Conservation (phyloP, 1,140 invertebrate genomes). For the Drosophila subpulchrella region DNA sequence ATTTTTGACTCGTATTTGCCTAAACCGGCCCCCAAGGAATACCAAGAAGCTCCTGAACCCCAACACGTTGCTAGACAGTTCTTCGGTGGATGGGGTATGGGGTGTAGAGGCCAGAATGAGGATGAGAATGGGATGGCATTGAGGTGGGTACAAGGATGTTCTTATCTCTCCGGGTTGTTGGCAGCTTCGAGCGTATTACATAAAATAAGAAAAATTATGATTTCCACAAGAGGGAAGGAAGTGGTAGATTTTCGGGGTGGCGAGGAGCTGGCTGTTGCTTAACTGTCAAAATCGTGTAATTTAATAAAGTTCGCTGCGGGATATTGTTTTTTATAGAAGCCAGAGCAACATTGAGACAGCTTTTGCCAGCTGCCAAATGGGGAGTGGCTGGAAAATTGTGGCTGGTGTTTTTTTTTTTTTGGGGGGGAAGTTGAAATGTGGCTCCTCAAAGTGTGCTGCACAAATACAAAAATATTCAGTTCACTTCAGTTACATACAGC, state of each 20-base stretch:
- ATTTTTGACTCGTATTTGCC: conserved; percentile 64
- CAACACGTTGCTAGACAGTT: conserved; percentile 69
- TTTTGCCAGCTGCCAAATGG: conserved; percentile 64
- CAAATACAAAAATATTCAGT: conserved; percentile 58
- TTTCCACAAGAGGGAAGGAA: conserved; percentile 41
- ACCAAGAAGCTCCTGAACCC: conserved; percentile 27
- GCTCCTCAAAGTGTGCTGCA: conserved; percentile 59
- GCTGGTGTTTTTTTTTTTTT: conserved; percentile 6
- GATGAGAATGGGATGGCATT: not conserved
- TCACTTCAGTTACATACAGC: conserved; percentile 40
- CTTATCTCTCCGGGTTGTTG: conserved; percentile 34
- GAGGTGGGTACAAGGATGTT: conserved; percentile 9
- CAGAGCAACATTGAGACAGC: conserved; percentile 46
- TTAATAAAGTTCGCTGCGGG: conserved; percentile 84
- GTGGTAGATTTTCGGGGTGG: not conserved
- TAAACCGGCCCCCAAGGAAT: conserved; percentile 78
- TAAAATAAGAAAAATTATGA: conserved; percentile 82
- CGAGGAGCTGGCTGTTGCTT: conserved; percentile 53
- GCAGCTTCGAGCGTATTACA: conserved; percentile 72
- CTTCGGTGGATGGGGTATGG: conserved; percentile 6
- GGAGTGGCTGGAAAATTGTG: conserved; percentile 42
- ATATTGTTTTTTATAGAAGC: conserved; percentile 74
- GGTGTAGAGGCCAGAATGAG: not conserved
- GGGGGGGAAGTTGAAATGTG: conserved; percentile 13
- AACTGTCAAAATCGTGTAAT: conserved; percentile 84